Evolutionary conservation across 2,888 invertebrate species (phyloP), one percentile per base, ranked within the genome.

Genomic region (Drosophila kokeensis): DNA sequence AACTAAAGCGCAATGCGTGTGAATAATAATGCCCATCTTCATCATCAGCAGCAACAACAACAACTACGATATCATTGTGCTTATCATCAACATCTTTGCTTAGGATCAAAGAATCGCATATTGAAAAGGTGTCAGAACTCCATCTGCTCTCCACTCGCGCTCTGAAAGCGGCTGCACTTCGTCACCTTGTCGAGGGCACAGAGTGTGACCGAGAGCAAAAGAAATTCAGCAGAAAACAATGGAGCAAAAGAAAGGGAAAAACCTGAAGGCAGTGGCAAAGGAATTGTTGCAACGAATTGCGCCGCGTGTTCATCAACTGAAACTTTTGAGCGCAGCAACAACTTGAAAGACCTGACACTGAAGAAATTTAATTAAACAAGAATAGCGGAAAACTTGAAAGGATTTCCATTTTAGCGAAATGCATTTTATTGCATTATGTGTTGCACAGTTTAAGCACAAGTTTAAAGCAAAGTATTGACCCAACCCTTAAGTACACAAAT

Each of bases 241-340:
- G n/a, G 10, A 27, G 10, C 54, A 48, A 57, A 27, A 50, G 30
- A 30, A 59, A 59, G 24, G 42, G 30, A 45, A 49, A 29, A 70
- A 38, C 45, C 64, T 57, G 62, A 42, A 74, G 52, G 74, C 69
- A 48, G 62, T 40, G 5, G 62, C 42, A 21, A 52, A 54, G 68
- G 73, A 76, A 79, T 77, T 89, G 87, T 83, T 76, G 83, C 76
- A 76, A 76, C 55, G 69, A 64, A 73, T 74, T 63, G 38, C 34
- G 64, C 54, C 67, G 73, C 62, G 62, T 50, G 61, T 72, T 76
- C 84, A 73, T 75, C 73, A 81, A 73, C 83, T 71, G 70, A 81
- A 86, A 85, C 75, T 84, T 82, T 74, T 69, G 40, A 61, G 40
- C 55, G 27, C 15, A 45, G 18, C 34, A 42, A n/a, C 38, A 63